These are phyloP conservation scores for Drosophila mayaguana DNA, from an alignment of 2,888 invertebrate genomes.

Conservation along the genomic window DNA sequence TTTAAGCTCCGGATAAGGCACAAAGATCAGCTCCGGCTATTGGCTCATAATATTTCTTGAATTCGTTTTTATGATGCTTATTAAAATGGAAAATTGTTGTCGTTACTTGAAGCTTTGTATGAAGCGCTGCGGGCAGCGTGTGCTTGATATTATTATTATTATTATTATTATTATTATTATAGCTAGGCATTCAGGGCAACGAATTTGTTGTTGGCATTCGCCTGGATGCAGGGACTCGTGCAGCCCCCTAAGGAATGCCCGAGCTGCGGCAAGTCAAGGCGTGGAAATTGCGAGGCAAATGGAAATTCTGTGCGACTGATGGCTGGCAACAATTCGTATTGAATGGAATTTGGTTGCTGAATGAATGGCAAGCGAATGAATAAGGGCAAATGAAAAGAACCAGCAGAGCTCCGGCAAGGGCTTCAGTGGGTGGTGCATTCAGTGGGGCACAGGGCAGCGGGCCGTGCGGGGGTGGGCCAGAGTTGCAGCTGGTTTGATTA, in stretches of 20 bases:
- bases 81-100: conserved; percentile 47
- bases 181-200: conserved; percentile 33
- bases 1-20: neutral
- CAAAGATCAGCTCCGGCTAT: conserved; percentile 22
- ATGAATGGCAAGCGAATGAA: conserved; percentile 58
- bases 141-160: conserved; percentile 28
- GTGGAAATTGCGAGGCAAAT: conserved; percentile 33
- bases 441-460: neutral
- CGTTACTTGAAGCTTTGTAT: conserved; percentile 21
- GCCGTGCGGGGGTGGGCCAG: no score
- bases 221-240: conserved; percentile 21
- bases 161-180: conserved; percentile 33
- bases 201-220: conserved; percentile 24
- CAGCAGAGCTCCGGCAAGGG: conserved; percentile 7
- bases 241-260: conserved; percentile 28
- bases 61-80: conserved; percentile 47
- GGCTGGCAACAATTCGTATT: conserved; percentile 66
- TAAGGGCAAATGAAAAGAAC: conserved; percentile 31
- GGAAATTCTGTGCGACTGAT: conserved; percentile 48
- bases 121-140: conserved; percentile 12
- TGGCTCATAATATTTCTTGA: conserved; percentile 33
- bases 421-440: neutral
- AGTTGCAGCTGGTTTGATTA: conserved; percentile 54
- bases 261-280: conserved; percentile 28
- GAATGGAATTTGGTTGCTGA: conserved; percentile 64